These are phyloP conservation scores for Pseudolaguvia tuberculata DNA, from an alignment of 2,113 vertebrate genomes.

Conservation along the genomic window DNA sequence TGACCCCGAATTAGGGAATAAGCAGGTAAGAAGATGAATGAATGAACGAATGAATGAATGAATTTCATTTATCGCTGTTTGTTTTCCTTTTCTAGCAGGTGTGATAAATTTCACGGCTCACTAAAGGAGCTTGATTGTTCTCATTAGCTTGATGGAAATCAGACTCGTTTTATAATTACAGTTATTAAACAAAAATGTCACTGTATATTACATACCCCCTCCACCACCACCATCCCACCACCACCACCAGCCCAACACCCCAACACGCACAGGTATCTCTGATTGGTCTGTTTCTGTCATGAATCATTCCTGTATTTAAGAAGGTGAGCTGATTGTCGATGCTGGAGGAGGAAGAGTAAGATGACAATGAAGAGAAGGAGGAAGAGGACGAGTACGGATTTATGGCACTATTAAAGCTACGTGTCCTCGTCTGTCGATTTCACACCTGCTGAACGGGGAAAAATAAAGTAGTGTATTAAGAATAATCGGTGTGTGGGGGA, in stretches of 20 bases:
- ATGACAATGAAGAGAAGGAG: not conserved
- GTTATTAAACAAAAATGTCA: not conserved
- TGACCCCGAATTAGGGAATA: too few relatives aligned
- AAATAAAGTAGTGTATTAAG: constrained; percentile 15
- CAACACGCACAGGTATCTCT: too few relatives aligned
- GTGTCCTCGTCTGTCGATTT: constrained; percentile 39
- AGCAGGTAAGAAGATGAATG: too few relatives aligned
- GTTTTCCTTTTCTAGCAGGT: not conserved
- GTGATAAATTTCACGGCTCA: not conserved
- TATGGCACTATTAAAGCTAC: constrained; percentile 19
- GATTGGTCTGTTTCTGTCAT: not conserved
- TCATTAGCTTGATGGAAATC: not conserved
- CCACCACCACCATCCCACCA: too few relatives aligned
- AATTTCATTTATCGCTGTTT: too few relatives aligned
- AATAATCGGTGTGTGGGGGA: constrained; percentile 2
- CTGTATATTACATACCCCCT: not conserved
- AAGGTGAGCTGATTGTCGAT: constrained; percentile 39
- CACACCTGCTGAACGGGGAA: constrained; percentile 41
- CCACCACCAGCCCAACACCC: too few relatives aligned
- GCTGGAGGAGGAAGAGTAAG: not conserved
- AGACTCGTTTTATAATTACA: not conserved
- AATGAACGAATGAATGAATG: too few relatives aligned
- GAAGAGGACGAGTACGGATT: constrained; percentile 4
- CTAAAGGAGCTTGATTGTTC: not conserved
- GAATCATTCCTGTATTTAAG: constrained; percentile 17